Conservation (phyloP, 2,888 invertebrate species). For the Xylophagus ater region DNA sequence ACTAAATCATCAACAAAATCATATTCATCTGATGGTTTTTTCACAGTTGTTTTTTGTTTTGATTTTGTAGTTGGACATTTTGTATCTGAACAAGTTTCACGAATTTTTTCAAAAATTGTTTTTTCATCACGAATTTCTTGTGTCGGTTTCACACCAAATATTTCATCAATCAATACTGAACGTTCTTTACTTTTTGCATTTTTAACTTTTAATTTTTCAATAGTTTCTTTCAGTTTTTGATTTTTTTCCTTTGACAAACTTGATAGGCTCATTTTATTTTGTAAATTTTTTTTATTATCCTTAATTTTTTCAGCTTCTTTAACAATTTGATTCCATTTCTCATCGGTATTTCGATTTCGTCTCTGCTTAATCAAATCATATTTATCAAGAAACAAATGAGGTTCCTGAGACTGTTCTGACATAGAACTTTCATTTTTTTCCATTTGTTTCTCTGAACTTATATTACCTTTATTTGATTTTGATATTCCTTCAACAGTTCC, state of each 20-base stretch:
- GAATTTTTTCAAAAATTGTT: conserved; percentile 15
- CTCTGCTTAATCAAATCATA: conserved; percentile 52
- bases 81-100: conserved; percentile 12
- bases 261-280: conserved; percentile 22
- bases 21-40: conserved; percentile 17
- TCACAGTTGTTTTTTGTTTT: conserved; percentile 18
- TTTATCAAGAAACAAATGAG: conserved; percentile 41
- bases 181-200: conserved; percentile 21
- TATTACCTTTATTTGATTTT: conserved; percentile 16
- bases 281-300: conserved; percentile 25
- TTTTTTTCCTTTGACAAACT: conserved; percentile 36
- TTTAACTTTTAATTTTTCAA: conserved; percentile 52
- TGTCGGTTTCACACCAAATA: conserved; percentile 17
- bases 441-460: conserved; percentile 16
- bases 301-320: conserved; percentile 23
- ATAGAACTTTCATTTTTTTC: conserved; percentile 4
- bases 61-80: conserved; percentile 3
- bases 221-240: conserved; percentile 45
- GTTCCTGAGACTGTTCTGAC: not conserved
- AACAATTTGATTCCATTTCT: conserved; percentile 25
- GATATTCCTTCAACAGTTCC: conserved; percentile 2
- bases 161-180: conserved; percentile 16
- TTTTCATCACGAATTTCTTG: conserved; percentile 16
- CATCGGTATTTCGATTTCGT: conserved; percentile 39
- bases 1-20: conserved; percentile 29